Evolutionary conservation across 2,113 vertebrate genomes (phyloP).

Genomic region (Macroglossus sobrinus): DNA sequence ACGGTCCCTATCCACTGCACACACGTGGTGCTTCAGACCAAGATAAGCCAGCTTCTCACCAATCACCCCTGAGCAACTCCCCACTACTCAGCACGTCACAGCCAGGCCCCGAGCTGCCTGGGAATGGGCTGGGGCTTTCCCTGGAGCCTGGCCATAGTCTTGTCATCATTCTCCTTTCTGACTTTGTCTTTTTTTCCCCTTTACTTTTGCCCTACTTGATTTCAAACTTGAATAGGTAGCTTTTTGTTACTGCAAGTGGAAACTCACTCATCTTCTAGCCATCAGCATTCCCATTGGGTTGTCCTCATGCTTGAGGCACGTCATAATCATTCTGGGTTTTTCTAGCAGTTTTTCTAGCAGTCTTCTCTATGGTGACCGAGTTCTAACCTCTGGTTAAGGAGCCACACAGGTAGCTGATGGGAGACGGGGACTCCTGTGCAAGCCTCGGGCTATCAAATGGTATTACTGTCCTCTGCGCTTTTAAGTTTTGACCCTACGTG

Average conservation of each 20-base stretch:
- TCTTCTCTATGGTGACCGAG: background rate
- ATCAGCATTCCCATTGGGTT: background rate
- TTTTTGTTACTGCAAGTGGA: background rate
- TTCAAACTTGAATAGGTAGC: background rate
- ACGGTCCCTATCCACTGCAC: background rate
- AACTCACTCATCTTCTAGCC: rapidly evolving
- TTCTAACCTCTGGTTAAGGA: background rate
- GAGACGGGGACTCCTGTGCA: rapidly evolving
- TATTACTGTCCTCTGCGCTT: background rate
- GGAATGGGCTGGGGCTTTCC: background rate
- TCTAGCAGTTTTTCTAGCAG: rapidly evolving
- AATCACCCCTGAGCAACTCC: background rate
- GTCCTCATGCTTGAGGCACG: background rate
- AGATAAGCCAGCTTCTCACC: background rate
- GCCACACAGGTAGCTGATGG: background rate
- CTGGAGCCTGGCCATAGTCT: background rate
- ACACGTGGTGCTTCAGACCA: background rate
- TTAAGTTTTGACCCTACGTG: background rate
- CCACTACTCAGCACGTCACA: rapidly evolving
- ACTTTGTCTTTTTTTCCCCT: background rate
- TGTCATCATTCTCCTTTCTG: rapidly evolving
- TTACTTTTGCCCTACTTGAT: background rate
- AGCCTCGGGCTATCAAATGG: background rate
- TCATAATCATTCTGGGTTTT: background rate
- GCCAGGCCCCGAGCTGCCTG: background rate